These are phyloP conservation scores for Limanda limanda DNA, from an alignment of 2,113 vertebrate species.

Conservation along the genomic window DNA sequence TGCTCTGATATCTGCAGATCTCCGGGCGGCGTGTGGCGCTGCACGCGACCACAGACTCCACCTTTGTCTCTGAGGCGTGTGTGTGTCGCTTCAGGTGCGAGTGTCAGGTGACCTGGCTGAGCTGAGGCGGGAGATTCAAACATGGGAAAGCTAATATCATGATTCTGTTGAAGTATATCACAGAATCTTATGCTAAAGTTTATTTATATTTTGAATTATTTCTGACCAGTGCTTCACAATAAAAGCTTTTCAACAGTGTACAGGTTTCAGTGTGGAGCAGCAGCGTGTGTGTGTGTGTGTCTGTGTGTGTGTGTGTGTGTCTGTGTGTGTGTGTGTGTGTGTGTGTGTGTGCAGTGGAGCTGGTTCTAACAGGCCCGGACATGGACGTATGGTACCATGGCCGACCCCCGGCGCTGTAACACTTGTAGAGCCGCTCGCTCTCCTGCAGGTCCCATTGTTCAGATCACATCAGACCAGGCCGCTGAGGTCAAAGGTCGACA, in stretches of 20 bases:
- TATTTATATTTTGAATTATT: too few relatives aligned
- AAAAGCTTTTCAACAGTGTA: too few relatives aligned
- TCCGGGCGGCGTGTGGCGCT: not conserved
- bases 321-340: constrained; percentile 21
- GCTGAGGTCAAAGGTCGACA: constrained; percentile 61
- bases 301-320: not conserved
- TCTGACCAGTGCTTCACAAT: too few relatives aligned
- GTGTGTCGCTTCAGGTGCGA: not conserved
- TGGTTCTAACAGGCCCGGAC: constrained; percentile 63
- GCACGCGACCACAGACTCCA: not conserved
- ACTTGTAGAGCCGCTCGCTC: constrained; percentile 68
- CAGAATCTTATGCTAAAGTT: not conserved
- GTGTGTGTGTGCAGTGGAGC: constrained; percentile 54
- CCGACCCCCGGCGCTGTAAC: constrained; percentile 53
- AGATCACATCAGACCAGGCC: constrained; percentile 31
- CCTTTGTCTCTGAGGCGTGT: not conserved
- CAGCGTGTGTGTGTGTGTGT: too few relatives aligned
- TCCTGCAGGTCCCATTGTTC: constrained; percentile 74
- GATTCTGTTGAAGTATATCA: not conserved
- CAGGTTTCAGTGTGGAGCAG: too few relatives aligned
- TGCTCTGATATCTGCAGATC: not conserved
- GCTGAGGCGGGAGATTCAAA: too few relatives aligned
- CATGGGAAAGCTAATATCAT: too few relatives aligned
- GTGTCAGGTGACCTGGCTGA: too few relatives aligned
- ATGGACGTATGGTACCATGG: constrained; percentile 67